Evolutionary conservation across 2,888 invertebrate species (phyloP).

Genomic region (Dromius quadrimaculatus): DNA sequence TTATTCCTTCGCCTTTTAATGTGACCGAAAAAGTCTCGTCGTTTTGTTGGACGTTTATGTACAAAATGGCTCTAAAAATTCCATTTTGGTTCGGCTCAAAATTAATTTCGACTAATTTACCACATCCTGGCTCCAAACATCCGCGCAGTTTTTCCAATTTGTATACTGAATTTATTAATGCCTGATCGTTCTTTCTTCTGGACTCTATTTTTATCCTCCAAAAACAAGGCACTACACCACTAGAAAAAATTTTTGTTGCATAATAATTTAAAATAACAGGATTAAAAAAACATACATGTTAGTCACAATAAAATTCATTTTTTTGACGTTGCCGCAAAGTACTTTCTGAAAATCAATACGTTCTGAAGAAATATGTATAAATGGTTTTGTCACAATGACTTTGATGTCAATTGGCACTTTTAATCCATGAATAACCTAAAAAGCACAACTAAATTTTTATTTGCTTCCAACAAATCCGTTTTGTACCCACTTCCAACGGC

Average conservation of each 20-base stretch:
- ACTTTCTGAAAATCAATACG: slow-evolving; percentile 71
- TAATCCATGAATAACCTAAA: slow-evolving; percentile 71
- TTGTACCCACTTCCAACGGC: slow-evolving; percentile 67
- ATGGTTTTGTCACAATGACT: slow-evolving; percentile 72
- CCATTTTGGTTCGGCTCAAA: slow-evolving; percentile 71
- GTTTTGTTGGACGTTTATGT: slow-evolving; percentile 69
- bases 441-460: slow-evolving; percentile 1
- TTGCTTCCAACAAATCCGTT: not conserved
- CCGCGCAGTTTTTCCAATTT: slow-evolving; percentile 64
- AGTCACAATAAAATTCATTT: slow-evolving; percentile 69
- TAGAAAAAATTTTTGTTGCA: slow-evolving; percentile 61
- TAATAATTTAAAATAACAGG: slow-evolving; percentile 31
- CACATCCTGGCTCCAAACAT: slow-evolving; percentile 69
- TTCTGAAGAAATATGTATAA: slow-evolving; percentile 66
- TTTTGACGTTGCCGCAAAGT: slow-evolving; percentile 71
- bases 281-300: slow-evolving; percentile 70
- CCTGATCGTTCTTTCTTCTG: slow-evolving; percentile 53
- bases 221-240: slow-evolving; percentile 71
- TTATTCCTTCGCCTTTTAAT: slow-evolving; percentile 70
- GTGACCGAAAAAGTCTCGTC: slow-evolving; percentile 67
- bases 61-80: slow-evolving; percentile 60
- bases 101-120: slow-evolving; percentile 69
- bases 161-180: slow-evolving; percentile 58
- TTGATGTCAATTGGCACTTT: slow-evolving; percentile 71
- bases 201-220: slow-evolving; percentile 66